A percentile compares a stretch with the other conserved stretches of the same genome.
These are phyloP conservation scores for Taurulus bubalis DNA, from an alignment of 2,113 vertebrate genomes.

Conservation along the genomic window DNA sequence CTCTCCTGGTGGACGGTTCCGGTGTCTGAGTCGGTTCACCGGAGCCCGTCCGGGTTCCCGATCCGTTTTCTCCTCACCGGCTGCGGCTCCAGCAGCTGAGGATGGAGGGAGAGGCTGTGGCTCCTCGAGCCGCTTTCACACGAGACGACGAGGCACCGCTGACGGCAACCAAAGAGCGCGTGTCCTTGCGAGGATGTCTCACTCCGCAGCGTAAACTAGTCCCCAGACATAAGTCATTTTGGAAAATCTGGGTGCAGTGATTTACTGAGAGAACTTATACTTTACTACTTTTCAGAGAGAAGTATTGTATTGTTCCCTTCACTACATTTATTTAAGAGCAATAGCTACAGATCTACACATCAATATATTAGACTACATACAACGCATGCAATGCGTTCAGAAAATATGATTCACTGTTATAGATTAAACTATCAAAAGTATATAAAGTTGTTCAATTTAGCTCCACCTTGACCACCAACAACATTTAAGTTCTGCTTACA, in stretches of 20 bases:
- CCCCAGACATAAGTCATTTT: neutral
- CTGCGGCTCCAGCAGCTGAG: neutral
- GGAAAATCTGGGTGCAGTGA: neutral
- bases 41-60: neutral
- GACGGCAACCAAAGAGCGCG: constrained; percentile 44
- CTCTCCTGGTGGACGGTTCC: neutral
- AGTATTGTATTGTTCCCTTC: neutral
- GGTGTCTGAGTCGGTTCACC: neutral
- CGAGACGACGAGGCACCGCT: constrained; percentile 1
- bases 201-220: constrained; percentile 30
- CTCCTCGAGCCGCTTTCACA: neutral
- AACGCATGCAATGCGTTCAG: too few species aligned
- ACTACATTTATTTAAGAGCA: neutral
- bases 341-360: neutral
- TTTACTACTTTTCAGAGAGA: neutral
- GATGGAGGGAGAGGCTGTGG: constrained; percentile 35
- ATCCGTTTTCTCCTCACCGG: neutral
- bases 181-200: fast-evolving
- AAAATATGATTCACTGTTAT: too few species aligned
- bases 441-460: neutral
- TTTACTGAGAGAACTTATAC: neutral
- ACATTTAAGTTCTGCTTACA: neutral
- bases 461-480: neutral
- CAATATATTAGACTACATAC: neutral
- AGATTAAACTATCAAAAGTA: too few species aligned